Conservation (phyloP, 2,888 invertebrate genomes). For the Eretmocerus hayati region DNA sequence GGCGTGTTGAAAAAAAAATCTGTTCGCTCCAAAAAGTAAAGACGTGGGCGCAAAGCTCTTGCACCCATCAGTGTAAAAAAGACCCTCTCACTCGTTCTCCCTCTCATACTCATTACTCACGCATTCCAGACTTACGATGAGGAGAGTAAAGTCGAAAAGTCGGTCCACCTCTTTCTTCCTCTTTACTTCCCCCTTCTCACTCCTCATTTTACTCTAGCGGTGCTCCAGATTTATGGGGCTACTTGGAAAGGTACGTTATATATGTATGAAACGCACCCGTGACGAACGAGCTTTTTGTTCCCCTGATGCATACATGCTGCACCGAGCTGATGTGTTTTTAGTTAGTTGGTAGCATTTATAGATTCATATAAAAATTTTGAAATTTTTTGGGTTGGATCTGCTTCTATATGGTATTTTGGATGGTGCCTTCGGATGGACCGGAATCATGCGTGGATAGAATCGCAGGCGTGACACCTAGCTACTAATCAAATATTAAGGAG, state of each 20-base stretch:
- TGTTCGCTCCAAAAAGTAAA: slow-evolving; percentile 9
- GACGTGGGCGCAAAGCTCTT: slow-evolving; percentile 3
- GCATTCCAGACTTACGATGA: slow-evolving; percentile 24
- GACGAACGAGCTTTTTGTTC: slow-evolving; percentile 25
- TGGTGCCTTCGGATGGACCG: no score
- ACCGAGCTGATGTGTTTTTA: no score
- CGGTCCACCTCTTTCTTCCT: slow-evolving; percentile 10
- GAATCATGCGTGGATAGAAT: no score
- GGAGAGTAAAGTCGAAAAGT: slow-evolving; percentile 13
- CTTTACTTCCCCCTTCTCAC: slow-evolving; percentile 3
- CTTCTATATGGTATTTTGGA: no score
- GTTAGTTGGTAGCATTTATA: no score
- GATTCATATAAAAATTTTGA: no score
- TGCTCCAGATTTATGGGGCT: slow-evolving; percentile 24
- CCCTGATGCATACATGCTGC: no score
- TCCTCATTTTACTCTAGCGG: neutral
- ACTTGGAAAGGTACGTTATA: slow-evolving; percentile 16
- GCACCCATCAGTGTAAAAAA: slow-evolving; percentile 2
- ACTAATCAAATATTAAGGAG: no score
- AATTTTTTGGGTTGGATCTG: no score
- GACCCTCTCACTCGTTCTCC: neutral
- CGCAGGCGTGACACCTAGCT: no score
- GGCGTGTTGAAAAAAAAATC: slow-evolving; percentile 13
- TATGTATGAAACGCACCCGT: slow-evolving; percentile 11
- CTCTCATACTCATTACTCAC: slow-evolving; percentile 22